phyloP scores from a whole-genome alignment of 2,888 invertebrate genomes.

The Aromia moschata region DNA sequence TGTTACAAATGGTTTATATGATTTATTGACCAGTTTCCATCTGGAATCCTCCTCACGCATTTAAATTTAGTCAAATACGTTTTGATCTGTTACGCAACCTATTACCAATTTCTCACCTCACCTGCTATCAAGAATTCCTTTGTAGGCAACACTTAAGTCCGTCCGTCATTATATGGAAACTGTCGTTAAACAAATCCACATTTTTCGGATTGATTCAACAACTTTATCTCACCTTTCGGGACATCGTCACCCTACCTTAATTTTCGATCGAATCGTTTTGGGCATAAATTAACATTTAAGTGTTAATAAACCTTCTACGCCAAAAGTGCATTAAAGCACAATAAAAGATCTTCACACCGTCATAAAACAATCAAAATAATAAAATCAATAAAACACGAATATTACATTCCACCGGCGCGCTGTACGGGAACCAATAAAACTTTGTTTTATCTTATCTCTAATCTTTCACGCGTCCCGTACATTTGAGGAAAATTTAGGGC shows the following conservation, averaged over 20 bases:
- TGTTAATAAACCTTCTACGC: conserved; percentile 37
- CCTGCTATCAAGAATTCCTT: too few relatives aligned
- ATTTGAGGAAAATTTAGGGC: conserved; percentile 1
- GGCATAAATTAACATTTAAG: conserved; percentile 33
- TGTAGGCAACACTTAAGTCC: too few relatives aligned
- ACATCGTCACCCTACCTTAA: neutral
- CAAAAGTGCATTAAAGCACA: conserved; percentile 34
- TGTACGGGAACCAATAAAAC: conserved; percentile 28
- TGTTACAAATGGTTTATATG: too few relatives aligned
- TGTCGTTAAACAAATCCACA: too few relatives aligned
- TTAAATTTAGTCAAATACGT: too few relatives aligned
- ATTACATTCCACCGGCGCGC: conserved; percentile 27
- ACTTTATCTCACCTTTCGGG: too few relatives aligned
- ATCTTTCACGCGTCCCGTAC: conserved; percentile 18
- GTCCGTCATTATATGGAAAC: too few relatives aligned
- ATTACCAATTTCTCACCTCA: too few relatives aligned
- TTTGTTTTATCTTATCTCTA: conserved; percentile 12
- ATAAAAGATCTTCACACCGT: conserved; percentile 38
- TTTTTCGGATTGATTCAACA: too few relatives aligned
- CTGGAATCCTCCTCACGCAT: too few relatives aligned
- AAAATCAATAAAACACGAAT: conserved; percentile 32
- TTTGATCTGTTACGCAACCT: too few relatives aligned
- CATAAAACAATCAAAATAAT: conserved; percentile 38
- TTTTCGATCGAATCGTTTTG: conserved; percentile 14
- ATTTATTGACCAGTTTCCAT: too few relatives aligned